These are phyloP conservation scores for Trialeurodes vaporariorum DNA, from an alignment of 1,140 invertebrate genomes.

Conservation along the genomic window DNA sequence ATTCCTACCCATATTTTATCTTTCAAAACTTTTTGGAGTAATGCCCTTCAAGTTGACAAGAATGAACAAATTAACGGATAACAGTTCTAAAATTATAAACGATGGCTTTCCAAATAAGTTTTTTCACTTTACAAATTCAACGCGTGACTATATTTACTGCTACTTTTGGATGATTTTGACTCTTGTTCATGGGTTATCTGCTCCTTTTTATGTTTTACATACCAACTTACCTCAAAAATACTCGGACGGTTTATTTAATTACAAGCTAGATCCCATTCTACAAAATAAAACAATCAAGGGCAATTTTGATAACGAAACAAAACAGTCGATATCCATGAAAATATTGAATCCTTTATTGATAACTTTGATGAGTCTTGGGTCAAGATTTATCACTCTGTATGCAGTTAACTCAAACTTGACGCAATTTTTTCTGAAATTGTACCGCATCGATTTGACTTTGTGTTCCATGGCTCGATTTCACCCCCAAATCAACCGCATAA, in stretches of 20 bases:
- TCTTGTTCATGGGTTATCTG: constrained; percentile 15
- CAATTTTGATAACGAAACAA: constrained; percentile 12
- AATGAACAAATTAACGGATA: neutral
- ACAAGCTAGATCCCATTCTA: neutral
- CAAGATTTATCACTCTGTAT: constrained; percentile 5
- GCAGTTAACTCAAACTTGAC: constrained; percentile 6
- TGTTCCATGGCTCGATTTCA: neutral
- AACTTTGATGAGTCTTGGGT: constrained; percentile 14
- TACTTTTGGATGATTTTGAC: constrained; percentile 1
- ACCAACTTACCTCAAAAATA: constrained; percentile 13
- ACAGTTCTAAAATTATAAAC: neutral
- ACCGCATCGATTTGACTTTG: constrained; percentile 8
- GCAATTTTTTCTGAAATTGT: constrained; percentile 6
- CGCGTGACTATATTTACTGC: constrained; percentile 4
- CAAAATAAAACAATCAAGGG: neutral
- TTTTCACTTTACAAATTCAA: neutral
- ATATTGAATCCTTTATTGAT: constrained; percentile 17
- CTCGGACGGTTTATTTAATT: constrained; percentile 10
- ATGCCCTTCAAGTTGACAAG: constrained; percentile 10
- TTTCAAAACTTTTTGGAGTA: constrained; percentile 14
- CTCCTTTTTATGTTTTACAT: constrained; percentile 18
- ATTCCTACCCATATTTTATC: constrained; percentile 5
- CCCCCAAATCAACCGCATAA: neutral
- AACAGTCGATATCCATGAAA: constrained; percentile 17
- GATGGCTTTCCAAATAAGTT: neutral